Base-by-base conservation (phyloP, 2,888 invertebrate species). In the Polydrusus tereticollis region DNA sequence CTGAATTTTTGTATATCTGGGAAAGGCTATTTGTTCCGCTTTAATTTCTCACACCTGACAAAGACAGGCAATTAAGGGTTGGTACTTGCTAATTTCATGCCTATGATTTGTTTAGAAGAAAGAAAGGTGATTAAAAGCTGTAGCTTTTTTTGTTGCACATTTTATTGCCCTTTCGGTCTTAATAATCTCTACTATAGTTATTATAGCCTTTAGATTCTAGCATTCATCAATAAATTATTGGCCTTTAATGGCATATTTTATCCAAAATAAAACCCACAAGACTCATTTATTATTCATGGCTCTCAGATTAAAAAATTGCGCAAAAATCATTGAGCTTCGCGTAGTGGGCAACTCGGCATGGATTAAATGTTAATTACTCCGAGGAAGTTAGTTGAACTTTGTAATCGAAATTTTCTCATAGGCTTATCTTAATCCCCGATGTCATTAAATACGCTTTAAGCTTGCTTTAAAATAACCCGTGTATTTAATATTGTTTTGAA, bases 351-450 rank as follows among this genome's bases (percentile, higher is more conserved):
- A 21, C 38, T 29, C 26, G 47, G 58, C 12, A 47, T 47, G 67
- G 67, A 67, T 67, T 67, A 67, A 67, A 43, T 50, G 59, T 50
- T 67, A 59, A 67, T 67, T 67, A 50, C 59, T 36, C 26, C 41
- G 50, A 59, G 67, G 47, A 59, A 67, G 58, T 66, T 66, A 66
- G 43, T 66, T 66, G 57, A 66, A 57, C 57, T 64, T 67, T 33
- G 29, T 59, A 67, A 67, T 59, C 67, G 67, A 58, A 67, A 67
- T 47, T 43, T 67, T 67, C 67, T 67, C 67, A 67, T 67, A 67
- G 18, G 67, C 67, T 67, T 67, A 67, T 67, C 67, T 67, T 67
- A 67, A 67, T 67, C 67, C 67, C 59, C 16, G 23, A 67, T 67
- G 67, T 67, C 67, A 67, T 67, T 67, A 67, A 67, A 67, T 47